Conservation (phyloP, 2,888 invertebrate species). For the Boloria selene region DNA sequence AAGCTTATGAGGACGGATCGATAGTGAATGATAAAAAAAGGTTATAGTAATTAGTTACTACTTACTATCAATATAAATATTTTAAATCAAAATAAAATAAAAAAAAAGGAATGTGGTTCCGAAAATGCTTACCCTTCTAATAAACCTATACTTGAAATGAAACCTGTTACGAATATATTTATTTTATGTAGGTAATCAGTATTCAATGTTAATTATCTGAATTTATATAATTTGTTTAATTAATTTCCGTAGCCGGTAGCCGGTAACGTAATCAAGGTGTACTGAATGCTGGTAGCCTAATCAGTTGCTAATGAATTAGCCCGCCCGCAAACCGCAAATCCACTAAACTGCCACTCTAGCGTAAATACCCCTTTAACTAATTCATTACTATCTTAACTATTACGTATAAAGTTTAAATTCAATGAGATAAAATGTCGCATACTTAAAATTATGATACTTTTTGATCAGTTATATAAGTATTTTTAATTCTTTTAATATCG, state of each 20-base stretch:
- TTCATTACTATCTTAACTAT: slow-evolving; percentile 18
- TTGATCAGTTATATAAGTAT: neutral
- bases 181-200: too few relatives aligned
- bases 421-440: neutral
- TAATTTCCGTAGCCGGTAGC: slow-evolving; percentile 17
- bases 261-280: slow-evolving; percentile 19
- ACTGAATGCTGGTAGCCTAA: slow-evolving; percentile 34
- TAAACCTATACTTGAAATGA: too few relatives aligned
- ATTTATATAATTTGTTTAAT: slow-evolving; percentile 12
- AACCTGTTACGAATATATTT: too few relatives aligned
- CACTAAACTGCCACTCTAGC: slow-evolving; percentile 41
- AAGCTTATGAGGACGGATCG: too few relatives aligned
- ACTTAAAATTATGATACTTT: neutral
- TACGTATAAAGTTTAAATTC: neutral
- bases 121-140: too few relatives aligned
- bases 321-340: slow-evolving; percentile 46
- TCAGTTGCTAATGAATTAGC: slow-evolving; percentile 44
- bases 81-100: too few relatives aligned
- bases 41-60: too few relatives aligned
- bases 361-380: slow-evolving; percentile 19
- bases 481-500: too few relatives aligned
- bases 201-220: neutral
- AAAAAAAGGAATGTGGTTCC: too few relatives aligned
- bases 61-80: too few relatives aligned
- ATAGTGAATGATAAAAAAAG: too few relatives aligned